A percentile compares a stretch with the other conserved stretches of the same genome.
Conservation (phyloP, 2,888 invertebrate species). For the Synergus itoensis region DNA sequence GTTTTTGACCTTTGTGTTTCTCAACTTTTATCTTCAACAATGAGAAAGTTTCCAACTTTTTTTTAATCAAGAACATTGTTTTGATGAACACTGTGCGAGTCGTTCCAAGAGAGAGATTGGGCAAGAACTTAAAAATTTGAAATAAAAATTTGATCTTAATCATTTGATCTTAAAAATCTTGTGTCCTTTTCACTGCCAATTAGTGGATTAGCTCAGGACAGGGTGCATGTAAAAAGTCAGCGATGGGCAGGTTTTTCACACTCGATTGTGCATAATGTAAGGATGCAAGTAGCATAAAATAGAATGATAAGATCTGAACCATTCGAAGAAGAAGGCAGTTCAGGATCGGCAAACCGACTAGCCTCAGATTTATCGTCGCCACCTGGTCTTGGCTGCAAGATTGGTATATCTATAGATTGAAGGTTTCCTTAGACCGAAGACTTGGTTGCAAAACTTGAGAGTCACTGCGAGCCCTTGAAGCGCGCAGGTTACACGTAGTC, state of each 20-base stretch:
- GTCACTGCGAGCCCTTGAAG: conserved; percentile 41
- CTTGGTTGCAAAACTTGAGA: conserved; percentile 34
- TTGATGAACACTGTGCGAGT: background rate
- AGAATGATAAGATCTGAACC: conserved; percentile 9
- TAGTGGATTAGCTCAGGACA: background rate
- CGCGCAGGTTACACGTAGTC: conserved; percentile 50
- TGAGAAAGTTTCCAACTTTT: background rate
- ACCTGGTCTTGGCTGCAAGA: conserved; percentile 16
- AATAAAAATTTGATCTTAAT: no score
- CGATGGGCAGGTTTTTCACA: background rate
- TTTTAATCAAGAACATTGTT: background rate
- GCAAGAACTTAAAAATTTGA: no score
- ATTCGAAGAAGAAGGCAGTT: conserved; percentile 31
- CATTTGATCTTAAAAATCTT: no score
- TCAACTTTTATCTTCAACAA: background rate
- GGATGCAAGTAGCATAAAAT: conserved; percentile 22
- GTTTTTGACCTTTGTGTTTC: background rate
- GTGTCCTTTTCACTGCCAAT: no score
- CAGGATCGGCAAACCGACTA: conserved; percentile 14
- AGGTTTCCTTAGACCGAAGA: conserved; percentile 2
- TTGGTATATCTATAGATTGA: conserved; percentile 5
- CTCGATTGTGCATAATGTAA: conserved; percentile 17
- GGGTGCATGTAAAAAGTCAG: background rate
- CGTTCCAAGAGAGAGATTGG: background rate
- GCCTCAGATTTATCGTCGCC: conserved; percentile 27